These are phyloP conservation scores for Nephrotoma guestfalica DNA, from an alignment of 2,888 invertebrate species.

Conservation along the genomic window DNA sequence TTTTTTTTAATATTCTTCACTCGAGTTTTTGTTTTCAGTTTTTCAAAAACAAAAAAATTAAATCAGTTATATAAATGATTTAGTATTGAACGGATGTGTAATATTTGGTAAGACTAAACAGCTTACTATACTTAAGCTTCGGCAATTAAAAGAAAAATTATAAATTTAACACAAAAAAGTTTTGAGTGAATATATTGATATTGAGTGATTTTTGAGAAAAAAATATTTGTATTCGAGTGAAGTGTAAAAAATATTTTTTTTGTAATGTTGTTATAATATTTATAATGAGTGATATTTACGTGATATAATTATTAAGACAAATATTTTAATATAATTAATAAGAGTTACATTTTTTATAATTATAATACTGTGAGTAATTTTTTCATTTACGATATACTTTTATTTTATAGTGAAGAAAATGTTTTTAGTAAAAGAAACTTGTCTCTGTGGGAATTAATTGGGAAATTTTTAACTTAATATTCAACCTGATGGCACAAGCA, in stretches of 20 bases:
- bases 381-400: not conserved
- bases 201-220: not conserved
- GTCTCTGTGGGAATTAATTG: not conserved
- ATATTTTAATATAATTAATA: not conserved
- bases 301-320: not conserved
- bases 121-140: not conserved
- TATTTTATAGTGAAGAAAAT: not conserved
- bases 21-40: not conserved
- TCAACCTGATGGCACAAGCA: not conserved
- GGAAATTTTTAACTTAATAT: not conserved
- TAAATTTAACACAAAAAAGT: not conserved
- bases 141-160: not conserved
- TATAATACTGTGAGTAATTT: not conserved
- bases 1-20: not conserved
- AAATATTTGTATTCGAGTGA: not conserved
- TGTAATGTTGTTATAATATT: not conserved
- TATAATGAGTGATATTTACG: not conserved
- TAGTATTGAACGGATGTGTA: slow-evolving; percentile 3
- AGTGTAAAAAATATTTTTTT: not conserved
- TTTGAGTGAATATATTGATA: not conserved
- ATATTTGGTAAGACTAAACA: not conserved
- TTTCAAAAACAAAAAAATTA: not conserved
- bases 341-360: not conserved
- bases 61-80: slow-evolving; percentile 4
- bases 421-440: not conserved